Conservation (phyloP, 2,888 invertebrate genomes). For the Clitarchus hookeri region DNA sequence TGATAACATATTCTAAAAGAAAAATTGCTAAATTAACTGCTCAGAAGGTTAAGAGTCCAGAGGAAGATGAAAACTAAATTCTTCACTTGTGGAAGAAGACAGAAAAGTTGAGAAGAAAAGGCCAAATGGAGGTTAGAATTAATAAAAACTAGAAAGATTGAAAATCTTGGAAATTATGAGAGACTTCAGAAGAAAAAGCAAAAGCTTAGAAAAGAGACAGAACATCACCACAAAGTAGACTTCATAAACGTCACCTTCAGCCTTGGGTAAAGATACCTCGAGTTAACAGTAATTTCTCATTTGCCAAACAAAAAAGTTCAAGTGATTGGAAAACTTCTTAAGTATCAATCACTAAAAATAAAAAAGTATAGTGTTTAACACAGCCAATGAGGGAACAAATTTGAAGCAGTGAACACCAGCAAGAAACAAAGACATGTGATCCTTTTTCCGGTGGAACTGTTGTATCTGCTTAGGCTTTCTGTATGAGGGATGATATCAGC, state of each 20-base stretch:
- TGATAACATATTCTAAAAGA: no score
- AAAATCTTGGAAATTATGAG: constrained; percentile 3
- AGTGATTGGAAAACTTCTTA: not conserved
- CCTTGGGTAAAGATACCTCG: not conserved
- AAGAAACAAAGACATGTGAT: constrained; percentile 20
- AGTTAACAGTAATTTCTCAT: not conserved
- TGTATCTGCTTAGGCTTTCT: not conserved
- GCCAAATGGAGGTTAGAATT: not conserved
- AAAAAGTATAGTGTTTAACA: not conserved
- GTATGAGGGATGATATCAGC: constrained; percentile 16
- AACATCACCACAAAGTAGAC: not conserved
- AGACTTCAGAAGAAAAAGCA: constrained; percentile 15
- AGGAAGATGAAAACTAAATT: not conserved
- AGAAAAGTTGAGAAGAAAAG: not conserved
- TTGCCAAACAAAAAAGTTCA: constrained; percentile 6
- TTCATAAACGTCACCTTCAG: not conserved
- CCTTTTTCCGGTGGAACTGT: not conserved
- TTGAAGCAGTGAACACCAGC: not conserved
- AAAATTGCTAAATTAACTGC: constrained; percentile 23
- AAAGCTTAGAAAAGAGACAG: not conserved
- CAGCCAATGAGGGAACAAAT: not conserved
- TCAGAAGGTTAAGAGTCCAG: constrained; percentile 5
- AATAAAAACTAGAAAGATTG: not conserved
- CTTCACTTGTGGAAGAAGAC: constrained; percentile 4
- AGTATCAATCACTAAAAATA: not conserved